These are phyloP conservation scores for Arctia plantaginis DNA, from an alignment of 2,888 invertebrate genomes.

Conservation along the genomic window DNA sequence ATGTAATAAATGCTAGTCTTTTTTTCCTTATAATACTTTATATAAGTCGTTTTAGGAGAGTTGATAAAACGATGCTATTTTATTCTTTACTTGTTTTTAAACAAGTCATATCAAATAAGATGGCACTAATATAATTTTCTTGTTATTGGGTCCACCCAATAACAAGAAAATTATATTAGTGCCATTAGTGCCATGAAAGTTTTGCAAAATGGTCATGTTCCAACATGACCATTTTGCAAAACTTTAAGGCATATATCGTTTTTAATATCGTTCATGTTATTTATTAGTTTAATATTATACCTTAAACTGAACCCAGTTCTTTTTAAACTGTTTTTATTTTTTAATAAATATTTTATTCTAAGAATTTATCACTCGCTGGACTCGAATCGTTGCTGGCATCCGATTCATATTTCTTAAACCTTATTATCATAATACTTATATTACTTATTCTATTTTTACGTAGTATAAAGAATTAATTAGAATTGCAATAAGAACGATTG, in stretches of 20 bases:
- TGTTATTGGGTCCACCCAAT: too few relatives aligned
- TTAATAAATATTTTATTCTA: background rate
- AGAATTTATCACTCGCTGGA: background rate
- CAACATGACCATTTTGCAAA: background rate
- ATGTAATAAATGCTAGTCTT: slow-evolving; percentile 23
- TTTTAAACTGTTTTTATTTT: background rate
- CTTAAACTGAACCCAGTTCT: too few relatives aligned
- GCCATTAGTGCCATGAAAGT: too few relatives aligned
- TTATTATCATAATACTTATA: background rate
- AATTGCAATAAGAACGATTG: background rate
- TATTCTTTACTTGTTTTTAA: background rate
- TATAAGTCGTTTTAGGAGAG: background rate
- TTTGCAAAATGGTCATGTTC: too few relatives aligned
- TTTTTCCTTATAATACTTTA: background rate
- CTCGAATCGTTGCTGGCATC: slow-evolving; percentile 1
- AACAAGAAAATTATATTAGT: too few relatives aligned
- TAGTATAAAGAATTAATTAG: background rate
- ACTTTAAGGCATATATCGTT: too few relatives aligned
- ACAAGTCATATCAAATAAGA: background rate
- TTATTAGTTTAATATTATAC: background rate
- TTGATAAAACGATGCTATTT: background rate
- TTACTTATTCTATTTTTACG: background rate
- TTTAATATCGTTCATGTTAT: background rate
- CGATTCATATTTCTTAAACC: background rate
- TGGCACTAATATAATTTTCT: background rate